Evolutionary conservation across 2,113 vertebrate species (phyloP), one percentile per base, ranked within the genome.

Genomic region (Ailurus styani): DNA sequence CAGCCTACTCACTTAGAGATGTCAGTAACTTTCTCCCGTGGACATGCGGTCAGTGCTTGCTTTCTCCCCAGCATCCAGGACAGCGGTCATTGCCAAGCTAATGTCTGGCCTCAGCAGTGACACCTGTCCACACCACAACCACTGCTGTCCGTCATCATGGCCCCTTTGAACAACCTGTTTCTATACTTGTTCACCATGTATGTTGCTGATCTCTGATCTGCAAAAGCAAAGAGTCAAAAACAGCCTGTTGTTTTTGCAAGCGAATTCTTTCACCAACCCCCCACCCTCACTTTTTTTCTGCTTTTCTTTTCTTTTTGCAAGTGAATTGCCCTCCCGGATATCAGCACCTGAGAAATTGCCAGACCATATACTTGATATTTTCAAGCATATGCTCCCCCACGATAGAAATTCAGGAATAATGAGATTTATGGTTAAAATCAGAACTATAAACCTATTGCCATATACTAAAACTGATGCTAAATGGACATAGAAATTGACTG

Each of bases 331-430:
- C 4, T 94, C 52, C 90, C 68, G n/a, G 72, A 55, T 72, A 20
- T 82, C 60, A 68, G 45, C 29, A 34, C 42, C 72, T 64, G 52
- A 90, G 86, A 91, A 95, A 77, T 72, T n/a, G 7, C 21, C 73
- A 37, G 12, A 20, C 13, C 9, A 1, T 72, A 54, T 55, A 27
- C 18, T 52, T 57, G 55, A 0, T 95, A 40, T 85, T 82, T 95
- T 83, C 42, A 91, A 70, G 45, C 10, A 73, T 34, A 5, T 57
- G 9, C 37, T 62, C 20, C 37, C 21, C 50, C 23, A n/a, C 54
- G 52, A 95, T 27, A 95, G 40, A 92, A 88, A 90, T 88, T 85
- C 50, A 82, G 73, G 70, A 81, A 11, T 37, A 73, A 20, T 62
- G 18, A 60, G 70, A 68, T 77, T 89, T 72, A 57, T 92, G 50